Percentiles rank a stretch among this genome's conserved stretches.
Conservation (phyloP, 2,113 vertebrate genomes). For the Geothlypis trichas region DNA sequence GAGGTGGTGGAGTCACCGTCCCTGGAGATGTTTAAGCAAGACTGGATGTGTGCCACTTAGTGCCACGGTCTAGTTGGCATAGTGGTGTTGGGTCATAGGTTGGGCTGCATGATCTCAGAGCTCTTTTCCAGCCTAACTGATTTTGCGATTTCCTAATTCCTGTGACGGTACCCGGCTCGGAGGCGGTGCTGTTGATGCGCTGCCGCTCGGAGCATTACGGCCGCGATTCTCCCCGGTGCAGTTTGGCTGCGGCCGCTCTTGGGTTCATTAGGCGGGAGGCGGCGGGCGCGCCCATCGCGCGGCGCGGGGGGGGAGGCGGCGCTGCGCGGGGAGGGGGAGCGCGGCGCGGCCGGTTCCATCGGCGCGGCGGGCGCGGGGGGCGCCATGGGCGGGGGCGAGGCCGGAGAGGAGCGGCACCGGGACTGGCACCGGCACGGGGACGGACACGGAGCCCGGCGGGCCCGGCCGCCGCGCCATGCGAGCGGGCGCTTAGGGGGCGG, state of each 20-base stretch:
- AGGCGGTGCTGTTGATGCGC: accelerated
- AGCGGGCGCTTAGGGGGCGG: no score
- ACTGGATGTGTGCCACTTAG: neutral
- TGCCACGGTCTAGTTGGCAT: neutral
- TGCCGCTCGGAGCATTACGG: conserved; percentile 2
- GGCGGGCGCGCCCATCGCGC: neutral
- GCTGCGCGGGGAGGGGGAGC: neutral
- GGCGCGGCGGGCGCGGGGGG: neutral
- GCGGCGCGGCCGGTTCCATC: neutral
- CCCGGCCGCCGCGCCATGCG: no score
- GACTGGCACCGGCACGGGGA: no score
- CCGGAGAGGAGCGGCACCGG: neutral
- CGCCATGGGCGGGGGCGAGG: conserved; percentile 38
- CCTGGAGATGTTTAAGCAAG: no score
- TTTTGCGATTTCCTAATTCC: neutral
- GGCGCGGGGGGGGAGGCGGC: neutral
- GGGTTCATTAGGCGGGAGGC: neutral
- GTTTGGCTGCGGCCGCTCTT: accelerated
- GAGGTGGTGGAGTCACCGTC: neutral
- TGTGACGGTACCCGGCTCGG: accelerated
- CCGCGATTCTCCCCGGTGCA: accelerated
- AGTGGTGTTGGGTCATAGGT: neutral
- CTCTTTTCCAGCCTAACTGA: neutral
- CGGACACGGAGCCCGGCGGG: no score
- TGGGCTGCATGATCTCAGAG: neutral